phyloP scores from a whole-genome alignment of 2,797 vertebrate genomes.

The Botia almorhae region DNA sequence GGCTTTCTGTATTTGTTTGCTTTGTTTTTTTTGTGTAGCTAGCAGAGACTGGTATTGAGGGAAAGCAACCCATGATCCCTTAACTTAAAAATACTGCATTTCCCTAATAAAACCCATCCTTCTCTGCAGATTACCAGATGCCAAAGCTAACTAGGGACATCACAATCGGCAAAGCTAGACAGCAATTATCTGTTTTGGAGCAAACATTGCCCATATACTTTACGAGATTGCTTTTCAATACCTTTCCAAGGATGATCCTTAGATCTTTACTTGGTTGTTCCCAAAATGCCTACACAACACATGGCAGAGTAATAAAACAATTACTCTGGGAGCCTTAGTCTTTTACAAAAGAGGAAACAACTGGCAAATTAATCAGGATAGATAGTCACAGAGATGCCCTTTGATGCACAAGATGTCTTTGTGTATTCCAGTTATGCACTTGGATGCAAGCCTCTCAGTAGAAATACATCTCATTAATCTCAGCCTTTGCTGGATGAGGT shows the following conservation, averaged over 20 bases:
- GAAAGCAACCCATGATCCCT: constrained; percentile 35
- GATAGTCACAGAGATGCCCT: constrained; percentile 22
- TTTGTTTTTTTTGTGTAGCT: not conserved
- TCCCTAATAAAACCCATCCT: constrained; percentile 34
- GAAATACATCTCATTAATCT: constrained; percentile 42
- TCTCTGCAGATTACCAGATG: constrained; percentile 41
- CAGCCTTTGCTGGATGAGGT: constrained; percentile 24
- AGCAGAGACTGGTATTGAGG: constrained; percentile 23
- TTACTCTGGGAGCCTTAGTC: constrained; percentile 1
- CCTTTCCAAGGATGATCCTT: constrained; percentile 9
- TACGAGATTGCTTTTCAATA: constrained; percentile 73
- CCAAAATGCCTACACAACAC: constrained; percentile 1
- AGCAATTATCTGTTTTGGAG: constrained; percentile 61
- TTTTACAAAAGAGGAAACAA: constrained; percentile 1
- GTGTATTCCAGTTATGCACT: constrained; percentile 84
- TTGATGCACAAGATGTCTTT: constrained; percentile 25
- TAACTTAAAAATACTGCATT: constrained; percentile 39
- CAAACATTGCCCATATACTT: constrained; percentile 89
- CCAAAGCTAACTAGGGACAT: constrained; percentile 60
- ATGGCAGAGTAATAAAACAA: constrained; percentile 24
- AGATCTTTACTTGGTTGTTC: constrained; percentile 19
- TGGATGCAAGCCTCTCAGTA: constrained; percentile 67
- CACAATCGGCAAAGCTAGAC: constrained; percentile 47
- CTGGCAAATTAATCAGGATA: not conserved
- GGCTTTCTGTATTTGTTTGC: constrained; percentile 21